phyloP scores from a whole-genome alignment of 2,113 vertebrate species.

The Tyto alba region DNA sequence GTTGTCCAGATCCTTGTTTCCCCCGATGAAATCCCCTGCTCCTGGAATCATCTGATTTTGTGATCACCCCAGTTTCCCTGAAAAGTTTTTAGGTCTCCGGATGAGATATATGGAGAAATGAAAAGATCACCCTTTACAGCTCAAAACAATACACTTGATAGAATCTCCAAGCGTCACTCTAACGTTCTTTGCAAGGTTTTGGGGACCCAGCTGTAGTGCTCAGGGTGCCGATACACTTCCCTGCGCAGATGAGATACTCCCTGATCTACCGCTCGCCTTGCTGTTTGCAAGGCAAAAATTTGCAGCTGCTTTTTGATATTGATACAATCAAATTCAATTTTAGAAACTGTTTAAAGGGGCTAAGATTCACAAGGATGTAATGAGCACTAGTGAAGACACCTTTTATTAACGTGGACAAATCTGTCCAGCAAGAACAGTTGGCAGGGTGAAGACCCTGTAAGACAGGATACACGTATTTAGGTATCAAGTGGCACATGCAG shows the following conservation, averaged over 20 bases:
- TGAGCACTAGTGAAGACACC: neutral
- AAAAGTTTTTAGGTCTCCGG: neutral
- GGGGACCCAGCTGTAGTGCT: neutral
- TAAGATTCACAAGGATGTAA: neutral
- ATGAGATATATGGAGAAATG: neutral
- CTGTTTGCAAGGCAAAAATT: neutral
- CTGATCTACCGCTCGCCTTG: neutral
- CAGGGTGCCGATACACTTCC: neutral
- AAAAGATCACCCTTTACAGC: neutral
- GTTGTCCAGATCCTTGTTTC: neutral
- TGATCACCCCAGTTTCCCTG: neutral
- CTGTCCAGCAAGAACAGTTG: neutral
- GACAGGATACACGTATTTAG: neutral
- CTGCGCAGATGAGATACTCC: neutral
- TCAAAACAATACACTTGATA: neutral
- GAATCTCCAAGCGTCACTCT: neutral
- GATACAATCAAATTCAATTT: neutral
- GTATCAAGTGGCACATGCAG: neutral
- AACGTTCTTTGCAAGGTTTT: neutral
- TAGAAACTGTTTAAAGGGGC: neutral
- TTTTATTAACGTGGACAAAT: neutral
- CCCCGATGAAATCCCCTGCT: neutral
- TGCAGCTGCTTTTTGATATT: neutral
- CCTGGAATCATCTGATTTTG: neutral
- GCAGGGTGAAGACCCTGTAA: neutral